phyloP scores from a whole-genome alignment of 2,888 invertebrate genomes.

The Allygus modestus region DNA sequence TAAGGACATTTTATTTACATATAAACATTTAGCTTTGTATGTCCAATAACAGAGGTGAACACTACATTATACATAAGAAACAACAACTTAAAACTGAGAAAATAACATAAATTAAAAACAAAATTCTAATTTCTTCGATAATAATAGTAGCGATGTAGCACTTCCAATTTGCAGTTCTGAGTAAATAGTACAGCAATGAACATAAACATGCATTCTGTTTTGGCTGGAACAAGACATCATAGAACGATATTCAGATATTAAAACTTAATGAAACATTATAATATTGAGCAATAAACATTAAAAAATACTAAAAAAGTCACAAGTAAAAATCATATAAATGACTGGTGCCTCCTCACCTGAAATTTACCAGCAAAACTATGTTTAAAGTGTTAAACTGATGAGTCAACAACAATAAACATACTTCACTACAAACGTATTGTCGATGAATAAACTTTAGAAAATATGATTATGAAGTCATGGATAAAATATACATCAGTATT shows the following conservation, averaged over 20 bases:
- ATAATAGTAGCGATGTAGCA: neutral
- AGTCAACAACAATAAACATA: too few relatives aligned
- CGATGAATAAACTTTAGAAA: too few relatives aligned
- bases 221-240: neutral
- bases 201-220: neutral
- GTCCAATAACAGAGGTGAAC: conserved; percentile 28
- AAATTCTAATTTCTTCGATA: neutral
- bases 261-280: neutral
- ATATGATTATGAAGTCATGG: too few relatives aligned
- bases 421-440: too few relatives aligned
- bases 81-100: conserved; percentile 9
- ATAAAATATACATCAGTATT: too few relatives aligned
- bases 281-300: neutral
- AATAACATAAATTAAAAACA: neutral
- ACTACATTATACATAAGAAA: conserved; percentile 16
- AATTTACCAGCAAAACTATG: neutral
- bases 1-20: conserved; percentile 58
- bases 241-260: neutral
- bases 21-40: conserved; percentile 41
- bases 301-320: neutral
- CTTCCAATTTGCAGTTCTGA: neutral
- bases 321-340: neutral
- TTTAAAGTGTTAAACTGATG: too few relatives aligned
- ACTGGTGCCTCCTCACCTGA: neutral
- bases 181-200: neutral